Base-by-base conservation (phyloP, 2,113 vertebrate genomes). In the Chionodraco myersi region DNA sequence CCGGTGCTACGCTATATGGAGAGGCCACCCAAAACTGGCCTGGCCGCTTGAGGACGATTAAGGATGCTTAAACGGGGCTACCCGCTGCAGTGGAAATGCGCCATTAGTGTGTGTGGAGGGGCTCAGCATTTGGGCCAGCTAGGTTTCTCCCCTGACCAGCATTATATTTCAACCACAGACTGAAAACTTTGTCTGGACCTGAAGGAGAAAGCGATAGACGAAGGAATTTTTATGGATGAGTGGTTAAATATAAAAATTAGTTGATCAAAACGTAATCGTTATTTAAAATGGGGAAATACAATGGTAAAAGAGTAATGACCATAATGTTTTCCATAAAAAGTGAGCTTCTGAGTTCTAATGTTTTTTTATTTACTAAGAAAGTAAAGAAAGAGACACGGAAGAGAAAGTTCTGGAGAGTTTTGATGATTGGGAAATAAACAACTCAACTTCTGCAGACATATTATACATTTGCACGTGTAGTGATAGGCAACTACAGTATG, bases 101-200 rank as follows among this genome's bases (percentile, higher is more conserved):
- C n/a, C n/a, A n/a, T n/a, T n/a, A 60, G 58, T 75, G 47, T 74
- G 72, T 62, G 71, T 75, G 60, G n/a, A 34, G 54, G 61, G 82
- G 74, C 63, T 62, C 48, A 72, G 58, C 14, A 1, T 72, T 79
- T 67, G 82, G 80, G 82, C 36, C 79, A 84, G 65, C 2, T 30
- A 74, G 73, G 52, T 49, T 34, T 48, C 60, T 89, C 88, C 82
- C 74, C 52, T 57, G 64, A 78, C 76, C 85, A 74, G 83, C 84
- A 82, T 89, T 84, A 75, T 26, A 63, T 91, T 92, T 88, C 88
- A 87, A 80, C 86, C 80, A 70, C 86, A 84, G 76, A 83, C 75
- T 79, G 67, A 85, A 75, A 82, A 73, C 16, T 48, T 56, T 45
- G 57, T 71, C 73, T 70, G 79, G 47, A 63, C 56, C 60, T 16